Base-by-base conservation (phyloP, 2,797 vertebrate genomes). In the Danionella dracula region DNA sequence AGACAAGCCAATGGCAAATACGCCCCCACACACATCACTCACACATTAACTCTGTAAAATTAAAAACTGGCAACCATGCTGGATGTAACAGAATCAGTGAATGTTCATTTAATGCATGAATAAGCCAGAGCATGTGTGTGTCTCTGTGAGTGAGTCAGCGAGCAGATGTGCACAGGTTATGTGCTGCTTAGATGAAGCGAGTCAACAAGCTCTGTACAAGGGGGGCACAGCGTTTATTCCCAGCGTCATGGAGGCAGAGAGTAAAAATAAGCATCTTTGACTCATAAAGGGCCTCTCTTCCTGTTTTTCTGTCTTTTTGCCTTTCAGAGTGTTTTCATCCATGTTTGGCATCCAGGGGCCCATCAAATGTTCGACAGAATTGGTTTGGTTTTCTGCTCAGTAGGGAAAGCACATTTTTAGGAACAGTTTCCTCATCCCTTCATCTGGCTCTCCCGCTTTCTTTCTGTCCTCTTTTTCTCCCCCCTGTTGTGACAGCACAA, bases 241-340 rank as follows among this genome's bases (percentile, higher is more conserved):
- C 29, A 37, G 20, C 50, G 51, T 19, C 19, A 49, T 17, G 29
- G 27, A 63, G 60, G 46, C 4, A 44, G 41, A 54, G 34, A 67
- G 55, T 50, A 32, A 69, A 3, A 69, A 48, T 57, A 53, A 54
- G 48, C 51, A 21, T 44, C 12, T 12, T 19, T 58, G 56, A 66
- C 40, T 65, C 44, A 49, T 29, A 66, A 29, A 53, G 15, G 27
- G 38, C 15, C 49, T 32, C 11, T 45, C 50, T 49, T 23, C 48
- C 10, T 16, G 4, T 29, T 19, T 32, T 19, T 27, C 20, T 40
- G 32, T n/a, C 29, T 31, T 29, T 45, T 48, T 31, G 23, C 29
- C 56, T 6, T 23, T 38, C 8, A 49, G 16, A 32, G 29, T 44
- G 11, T 45, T 44, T 17, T 34, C 21, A 13, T 13, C 4, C 45